Evolutionary conservation across 2,113 vertebrate species (phyloP).

Genomic region (Xyrauchen texanus): DNA sequence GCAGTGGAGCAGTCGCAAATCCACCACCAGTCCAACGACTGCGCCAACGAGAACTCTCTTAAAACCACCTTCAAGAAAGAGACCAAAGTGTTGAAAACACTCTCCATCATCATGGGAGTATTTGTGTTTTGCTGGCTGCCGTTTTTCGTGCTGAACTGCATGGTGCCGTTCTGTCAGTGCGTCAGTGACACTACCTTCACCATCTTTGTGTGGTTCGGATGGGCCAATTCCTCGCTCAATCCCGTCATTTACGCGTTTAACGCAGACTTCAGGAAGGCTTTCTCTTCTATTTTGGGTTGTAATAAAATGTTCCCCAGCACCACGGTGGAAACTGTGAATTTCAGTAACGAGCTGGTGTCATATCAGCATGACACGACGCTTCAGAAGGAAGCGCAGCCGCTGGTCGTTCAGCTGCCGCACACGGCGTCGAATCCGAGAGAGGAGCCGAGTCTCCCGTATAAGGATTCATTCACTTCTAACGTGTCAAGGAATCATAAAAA

Average conservation of each 20-base stretch:
- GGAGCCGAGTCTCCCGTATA: conserved; percentile 56
- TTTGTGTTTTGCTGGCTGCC: conserved; percentile 79
- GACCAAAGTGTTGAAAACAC: conserved; percentile 79
- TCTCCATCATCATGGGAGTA: conserved; percentile 77
- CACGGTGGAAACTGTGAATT: conserved; percentile 66
- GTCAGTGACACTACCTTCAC: conserved; percentile 72
- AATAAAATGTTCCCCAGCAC: conserved; percentile 57
- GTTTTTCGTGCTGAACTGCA: conserved; percentile 77
- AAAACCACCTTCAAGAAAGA: conserved; percentile 81
- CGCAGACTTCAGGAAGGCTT: conserved; percentile 70
- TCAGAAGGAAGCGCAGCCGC: conserved; percentile 65
- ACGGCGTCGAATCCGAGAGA: conserved; percentile 58
- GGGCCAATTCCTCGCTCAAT: conserved; percentile 77
- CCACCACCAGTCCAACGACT: conserved; percentile 54
- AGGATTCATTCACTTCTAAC: conserved; percentile 61
- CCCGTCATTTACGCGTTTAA: conserved; percentile 78
- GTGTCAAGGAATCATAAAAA: conserved; percentile 55
- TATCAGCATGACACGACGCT: conserved; percentile 69
- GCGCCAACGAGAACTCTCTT: conserved; percentile 69
- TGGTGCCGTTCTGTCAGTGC: conserved; percentile 77
- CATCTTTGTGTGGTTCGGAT: conserved; percentile 76
- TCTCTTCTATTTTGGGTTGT: conserved; percentile 71
- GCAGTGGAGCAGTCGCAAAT: conserved; percentile 69
- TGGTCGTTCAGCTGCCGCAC: conserved; percentile 57
- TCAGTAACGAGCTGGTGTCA: conserved; percentile 72